Base-by-base conservation (phyloP, 2,888 invertebrate species). In the Anorthoa munda region DNA sequence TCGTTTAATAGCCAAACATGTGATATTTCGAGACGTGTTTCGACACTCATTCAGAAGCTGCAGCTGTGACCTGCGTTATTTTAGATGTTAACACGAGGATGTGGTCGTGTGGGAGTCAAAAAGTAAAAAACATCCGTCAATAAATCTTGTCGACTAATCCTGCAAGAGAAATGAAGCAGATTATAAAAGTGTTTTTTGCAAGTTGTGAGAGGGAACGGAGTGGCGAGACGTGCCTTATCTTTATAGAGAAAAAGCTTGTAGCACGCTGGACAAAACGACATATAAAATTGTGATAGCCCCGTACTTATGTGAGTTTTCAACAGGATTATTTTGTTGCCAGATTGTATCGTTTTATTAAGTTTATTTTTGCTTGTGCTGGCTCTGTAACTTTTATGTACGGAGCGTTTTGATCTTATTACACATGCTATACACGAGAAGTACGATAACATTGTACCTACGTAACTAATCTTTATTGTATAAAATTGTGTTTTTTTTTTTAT, bases 201-300 rank as follows among this genome's bases (percentile, higher is more conserved):
- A 88, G 86, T 87, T 85, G 83, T 83, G 75, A 79, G 74, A 86
- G 84, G 83, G 87, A 81, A 86, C 77, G 80, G 67, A 87, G 86
- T 82, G 86, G 87, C 64, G 76, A 74, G 86, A 85, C 95, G 95
- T 95, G 95, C 94, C 93, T 94, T 95, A 95, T 95, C 95, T 94
- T 79, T 83, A 84, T 77, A 86, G 68, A 71, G 73, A 75, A 76
- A 77, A 80, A 81, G 83, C 86, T 87, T 84, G 77, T 73, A 76
- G 60, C 77, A 67, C 74, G 76, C 61, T 63, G 80, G 76, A 77
- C 84, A 76, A 73, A 83, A 76, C 75, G 84, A 75, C 69, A 74
- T 83, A 79, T 69, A 78, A 75, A 75, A 79, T 70, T 82, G 61
- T 82, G 79, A 77, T 79, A 77, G 61, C 48, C 51, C 31, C 23